Evolutionary conservation across 2,888 invertebrate genomes (phyloP), one percentile per base, ranked within the genome.

Genomic region (Drosophila neonasuta): DNA sequence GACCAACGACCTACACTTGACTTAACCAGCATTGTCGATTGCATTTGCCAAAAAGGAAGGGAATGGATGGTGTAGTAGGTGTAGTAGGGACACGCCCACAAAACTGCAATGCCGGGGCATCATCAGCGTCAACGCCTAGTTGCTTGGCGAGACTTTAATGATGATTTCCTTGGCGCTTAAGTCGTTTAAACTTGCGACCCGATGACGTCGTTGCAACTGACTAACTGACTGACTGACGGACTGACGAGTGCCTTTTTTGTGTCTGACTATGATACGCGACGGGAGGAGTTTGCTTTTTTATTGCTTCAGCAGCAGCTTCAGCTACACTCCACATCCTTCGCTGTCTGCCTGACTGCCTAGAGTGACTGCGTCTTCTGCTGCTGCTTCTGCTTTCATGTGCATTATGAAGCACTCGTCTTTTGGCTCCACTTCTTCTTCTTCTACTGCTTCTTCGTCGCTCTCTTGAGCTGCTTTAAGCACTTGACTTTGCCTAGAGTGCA

Each of bases 1-100:
- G 85, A 84, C 77, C 80, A 76, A 84, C 88, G 86, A 88, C 87
- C 84, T 88, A 88, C 82, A 87, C 88, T 88, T 87, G 87, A 87
- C 87, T 87, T 88, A 87, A 87, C 87, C 87, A 86, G 88, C 87
- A 86, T 88, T 87, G 87, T 87, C 88, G 87, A 86, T 87, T 79
- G 77, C 86, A 81, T 66, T 56, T 56, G 67, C 56, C 13, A 29
- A 7, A 24, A 24, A 6, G 24, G 24, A 6, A n/a, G n/a, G 45
- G 56, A 8, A 13, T 11, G 5, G 24, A 6, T 24, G 24, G 4
- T 5, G 24, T 24, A 24, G 24, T 24, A 10, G 42, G 6, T 13
- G 32, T 3, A 7, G 42, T 15, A 24, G 24, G 0, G 24, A 51
- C 69, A 79, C 75, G 69, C 79, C 77, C 71, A 65, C 69, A 58